Evolutionary conservation across 2,797 vertebrate species (phyloP), one percentile per base, ranked within the genome.

Genomic region (Sebastolobus alascanus): DNA sequence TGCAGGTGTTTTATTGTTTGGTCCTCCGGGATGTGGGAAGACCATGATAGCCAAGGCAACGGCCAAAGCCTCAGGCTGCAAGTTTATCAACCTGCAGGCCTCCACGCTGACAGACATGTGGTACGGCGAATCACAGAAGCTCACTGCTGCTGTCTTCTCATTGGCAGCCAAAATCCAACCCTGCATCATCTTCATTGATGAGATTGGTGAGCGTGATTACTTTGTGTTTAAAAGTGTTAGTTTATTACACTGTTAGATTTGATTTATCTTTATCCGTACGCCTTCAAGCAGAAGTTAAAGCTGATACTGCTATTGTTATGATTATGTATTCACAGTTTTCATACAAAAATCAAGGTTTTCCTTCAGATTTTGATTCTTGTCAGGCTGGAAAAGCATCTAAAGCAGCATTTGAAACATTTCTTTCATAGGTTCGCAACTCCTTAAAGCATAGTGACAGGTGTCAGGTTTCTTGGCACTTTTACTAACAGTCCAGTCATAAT

Each of bases 131-230:
- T 96, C 96, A 0, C 96, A 97, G 89, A 97, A 97, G 88, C 94
- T 97, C 83, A 96, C 96, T 0, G 96, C 96, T 25, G 96, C 96
- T 0, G 96, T 97, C 54, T 97, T 97, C 91, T 96, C 96, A 3
- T 74, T 97, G 91, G 96, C 96, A 29, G 90, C 89, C 31, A 97
- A 97, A 92, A 94, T 97, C 84, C 96, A 97, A 54, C 96, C 96
- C 33, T 97, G 96, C 82, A 97, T 97, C 43, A 90, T 97, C 85
- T 97, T 97, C 88, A 96, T 97, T 25, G 96, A 97, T 90, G 96
- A 97, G 90, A 97, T 96, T 14, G 96, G 96, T 97, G 73, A 94
- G 95, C 73, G 33, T 25, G 13, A 38, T 58, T 37, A 31, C 50
- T 38, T 77, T n/a, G 35, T 55, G 10, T 46, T 4, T 16, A n/a